phyloP scores from a whole-genome alignment of 1,140 invertebrate species.

The Drosophila fuyamai region DNA sequence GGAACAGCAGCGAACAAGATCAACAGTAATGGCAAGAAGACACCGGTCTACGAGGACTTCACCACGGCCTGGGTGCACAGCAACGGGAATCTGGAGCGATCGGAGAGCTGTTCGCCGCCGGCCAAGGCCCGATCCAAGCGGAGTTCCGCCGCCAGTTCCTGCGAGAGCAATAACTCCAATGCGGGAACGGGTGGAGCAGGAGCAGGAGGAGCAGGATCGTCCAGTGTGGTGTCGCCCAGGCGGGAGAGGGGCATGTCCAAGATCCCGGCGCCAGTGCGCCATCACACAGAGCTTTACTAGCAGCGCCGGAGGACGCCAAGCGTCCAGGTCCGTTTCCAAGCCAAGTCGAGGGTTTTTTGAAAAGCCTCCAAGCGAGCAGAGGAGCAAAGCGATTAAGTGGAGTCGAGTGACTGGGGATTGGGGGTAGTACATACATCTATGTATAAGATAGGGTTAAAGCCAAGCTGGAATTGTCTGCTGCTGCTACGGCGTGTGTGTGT shows the following conservation, averaged over 20 bases:
- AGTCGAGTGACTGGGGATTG: conserved; percentile 7
- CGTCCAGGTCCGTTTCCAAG: conserved; percentile 50
- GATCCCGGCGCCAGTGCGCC: conserved; percentile 82
- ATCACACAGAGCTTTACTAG: conserved; percentile 84
- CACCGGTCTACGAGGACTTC: conserved; percentile 88
- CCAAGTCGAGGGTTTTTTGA: conserved; percentile 65
- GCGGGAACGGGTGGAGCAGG: conserved; percentile 7
- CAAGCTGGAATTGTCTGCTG: conserved; percentile 70
- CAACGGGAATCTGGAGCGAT: conserved; percentile 88
- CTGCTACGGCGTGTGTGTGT: conserved; percentile 26
- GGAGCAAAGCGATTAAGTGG: conserved; percentile 6
- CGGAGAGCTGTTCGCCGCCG: conserved; percentile 76
- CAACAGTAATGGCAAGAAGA: conserved; percentile 84
- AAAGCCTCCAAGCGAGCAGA: conserved; percentile 31
- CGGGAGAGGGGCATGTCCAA: conserved; percentile 80
- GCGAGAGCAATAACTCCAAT: conserved; percentile 70
- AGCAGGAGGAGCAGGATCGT: conserved; percentile 5
- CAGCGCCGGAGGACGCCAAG: conserved; percentile 68
- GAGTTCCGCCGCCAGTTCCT: conserved; percentile 79
- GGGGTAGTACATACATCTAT: conserved; percentile 16
- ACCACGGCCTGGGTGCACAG: conserved; percentile 90
- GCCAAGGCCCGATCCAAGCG: conserved; percentile 77
- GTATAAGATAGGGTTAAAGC: conserved; percentile 58
- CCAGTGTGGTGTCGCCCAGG: conserved; percentile 68
- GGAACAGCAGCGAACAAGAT: conserved; percentile 1